Base-by-base conservation (phyloP, 2,797 vertebrate genomes). In the Todus mexicanus region DNA sequence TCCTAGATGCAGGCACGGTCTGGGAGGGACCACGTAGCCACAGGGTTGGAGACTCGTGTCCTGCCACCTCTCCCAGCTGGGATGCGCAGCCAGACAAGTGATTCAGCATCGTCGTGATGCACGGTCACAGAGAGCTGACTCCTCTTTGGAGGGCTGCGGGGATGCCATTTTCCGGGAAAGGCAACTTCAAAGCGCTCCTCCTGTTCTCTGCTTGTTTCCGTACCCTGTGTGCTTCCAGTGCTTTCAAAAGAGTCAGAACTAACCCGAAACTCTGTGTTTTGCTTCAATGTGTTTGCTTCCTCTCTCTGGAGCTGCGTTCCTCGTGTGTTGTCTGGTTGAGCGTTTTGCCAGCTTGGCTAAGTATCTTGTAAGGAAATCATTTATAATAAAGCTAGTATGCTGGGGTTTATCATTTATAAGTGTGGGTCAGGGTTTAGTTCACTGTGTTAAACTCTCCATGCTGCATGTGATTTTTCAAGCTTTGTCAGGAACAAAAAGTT, bases 401-500 rank as follows among this genome's bases (percentile, higher is more conserved):
- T 97, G 95, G 95, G 97, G 97, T 98, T 98, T 97, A 98, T 98
- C 98, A 97, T 98, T 98, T 98, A 97, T 98, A 98, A 98, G 97
- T 97, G 96, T 78, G 94, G 98, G 98, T 98, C 98, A 98, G 97
- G 98, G 97, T 98, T 98, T 98, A 98, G 98, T 98, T 98, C 98
- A 98, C 94, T 96, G 92, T 98, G 98, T 98, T 98, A 98, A 99
- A 98, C 98, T 98, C 98, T 98, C 98, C 96, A 96, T 98, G 98
- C 98, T 98, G 98, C 98, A 98, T 98, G 98, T 96, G 98, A 98
- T 99, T 99, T 99, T 98, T 99, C 98, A 99, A 98, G 98, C 98
- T 98, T 99, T 99, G 98, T 99, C 98, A 98, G 97, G 98, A 98
- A 98, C 98, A 99, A 98, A 98, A 98, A 98, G 98, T 98, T 98